Percentiles rank a stretch among this genome's conserved stretches.
phyloP scores from a whole-genome alignment of 2,113 vertebrate species.

The Cercopithecus mona region DNA sequence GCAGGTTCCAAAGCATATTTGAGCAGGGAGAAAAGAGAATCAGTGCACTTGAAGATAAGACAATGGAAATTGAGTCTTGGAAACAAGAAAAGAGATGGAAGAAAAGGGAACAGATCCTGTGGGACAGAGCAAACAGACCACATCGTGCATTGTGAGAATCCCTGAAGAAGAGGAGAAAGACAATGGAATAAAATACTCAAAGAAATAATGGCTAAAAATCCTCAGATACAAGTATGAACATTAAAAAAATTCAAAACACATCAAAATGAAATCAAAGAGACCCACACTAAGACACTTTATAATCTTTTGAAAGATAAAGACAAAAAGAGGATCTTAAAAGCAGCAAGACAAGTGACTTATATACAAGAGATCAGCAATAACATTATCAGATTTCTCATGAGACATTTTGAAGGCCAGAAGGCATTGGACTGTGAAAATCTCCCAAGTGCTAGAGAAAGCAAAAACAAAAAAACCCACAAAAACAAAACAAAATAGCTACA shows the following conservation, averaged over 20 bases:
- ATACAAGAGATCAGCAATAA: background rate
- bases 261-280: background rate
- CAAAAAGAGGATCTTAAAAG: background rate
- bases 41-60: background rate
- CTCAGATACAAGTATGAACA: background rate
- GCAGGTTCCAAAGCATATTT: background rate
- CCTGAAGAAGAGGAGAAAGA: background rate
- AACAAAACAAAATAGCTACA: too few relatives aligned
- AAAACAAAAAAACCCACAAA: too few relatives aligned
- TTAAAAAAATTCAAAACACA: background rate
- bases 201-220: background rate
- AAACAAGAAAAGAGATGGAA: background rate
- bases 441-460: background rate
- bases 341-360: background rate
- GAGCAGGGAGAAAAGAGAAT: background rate
- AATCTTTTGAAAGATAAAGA: background rate
- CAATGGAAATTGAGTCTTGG: background rate
- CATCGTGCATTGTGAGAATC: background rate
- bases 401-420: background rate
- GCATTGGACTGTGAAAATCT: background rate
- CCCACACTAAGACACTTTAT: background rate
- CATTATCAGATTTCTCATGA: background rate
- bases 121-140: background rate
- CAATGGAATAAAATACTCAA: background rate
- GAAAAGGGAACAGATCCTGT: background rate